Evolutionary conservation across 2,888 invertebrate genomes (phyloP).

Genomic region (Sesia bembeciformis): DNA sequence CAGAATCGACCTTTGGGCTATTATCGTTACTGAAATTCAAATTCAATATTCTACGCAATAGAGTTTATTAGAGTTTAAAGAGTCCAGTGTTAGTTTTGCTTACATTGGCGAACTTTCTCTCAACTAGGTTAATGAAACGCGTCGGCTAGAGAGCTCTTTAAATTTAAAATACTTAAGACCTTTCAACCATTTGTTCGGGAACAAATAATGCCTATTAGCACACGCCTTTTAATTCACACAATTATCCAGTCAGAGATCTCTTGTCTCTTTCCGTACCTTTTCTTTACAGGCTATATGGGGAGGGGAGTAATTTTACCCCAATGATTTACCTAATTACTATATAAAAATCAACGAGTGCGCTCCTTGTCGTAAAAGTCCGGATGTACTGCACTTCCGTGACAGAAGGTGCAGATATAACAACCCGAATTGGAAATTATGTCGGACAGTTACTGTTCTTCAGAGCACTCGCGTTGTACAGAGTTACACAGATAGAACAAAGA

Average conservation of each 20-base stretch:
- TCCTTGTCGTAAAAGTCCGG: no score
- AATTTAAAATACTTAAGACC: background rate
- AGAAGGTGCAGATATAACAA: no score
- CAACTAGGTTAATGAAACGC: constrained; percentile 10
- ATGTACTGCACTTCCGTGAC: no score
- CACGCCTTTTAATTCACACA: background rate
- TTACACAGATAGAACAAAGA: no score
- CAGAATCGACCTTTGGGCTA: no score
- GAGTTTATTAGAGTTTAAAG: background rate
- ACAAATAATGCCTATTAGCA: background rate
- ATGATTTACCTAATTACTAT: no score
- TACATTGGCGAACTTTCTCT: constrained; percentile 11
- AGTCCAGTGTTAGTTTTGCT: constrained; percentile 2
- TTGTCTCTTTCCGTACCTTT: background rate
- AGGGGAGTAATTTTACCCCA: no score
- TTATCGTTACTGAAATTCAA: constrained; percentile 1
- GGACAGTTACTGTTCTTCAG: no score
- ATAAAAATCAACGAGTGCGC: no score
- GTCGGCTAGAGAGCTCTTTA: background rate
- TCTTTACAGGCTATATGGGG: no score
- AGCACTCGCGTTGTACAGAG: no score
- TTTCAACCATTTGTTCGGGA: constrained; percentile 1
- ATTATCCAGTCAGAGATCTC: background rate
- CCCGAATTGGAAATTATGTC: no score
- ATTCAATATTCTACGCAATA: constrained; percentile 2